Percentiles rank a stretch among this genome's conserved stretches.
phyloP scores from a whole-genome alignment of 2,113 vertebrate genomes.

The Atlantisia rogersi region DNA sequence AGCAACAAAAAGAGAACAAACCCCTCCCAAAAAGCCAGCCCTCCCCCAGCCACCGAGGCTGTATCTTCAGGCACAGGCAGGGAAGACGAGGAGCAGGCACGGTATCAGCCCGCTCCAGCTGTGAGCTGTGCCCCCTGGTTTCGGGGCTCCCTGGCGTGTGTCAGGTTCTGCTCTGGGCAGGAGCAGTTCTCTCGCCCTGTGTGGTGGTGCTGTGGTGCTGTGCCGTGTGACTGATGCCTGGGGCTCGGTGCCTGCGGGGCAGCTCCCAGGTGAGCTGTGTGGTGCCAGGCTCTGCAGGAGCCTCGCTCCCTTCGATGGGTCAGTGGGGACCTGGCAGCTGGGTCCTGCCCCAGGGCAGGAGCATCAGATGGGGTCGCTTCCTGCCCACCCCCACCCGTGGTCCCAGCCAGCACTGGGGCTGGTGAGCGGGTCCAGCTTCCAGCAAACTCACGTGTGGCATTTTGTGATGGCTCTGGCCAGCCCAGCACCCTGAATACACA shows the following conservation, averaged over 20 bases:
- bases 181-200: background rate
- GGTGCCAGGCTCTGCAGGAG: background rate
- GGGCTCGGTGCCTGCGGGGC: fast-evolving
- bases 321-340: too few species aligned
- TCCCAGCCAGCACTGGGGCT: background rate
- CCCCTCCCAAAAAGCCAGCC: background rate
- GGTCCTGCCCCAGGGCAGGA: background rate
- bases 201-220: fast-evolving
- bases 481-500: background rate
- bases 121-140: background rate
- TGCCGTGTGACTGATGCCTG: fast-evolving
- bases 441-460: fast-evolving
- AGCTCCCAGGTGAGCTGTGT: background rate
- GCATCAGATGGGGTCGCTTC: background rate
- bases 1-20: background rate
- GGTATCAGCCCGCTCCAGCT: background rate
- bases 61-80: background rate
- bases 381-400: background rate
- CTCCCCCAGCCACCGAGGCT: fast-evolving
- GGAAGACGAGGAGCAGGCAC: fast-evolving
- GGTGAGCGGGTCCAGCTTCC: too few species aligned
- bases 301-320: background rate
- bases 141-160: fast-evolving
- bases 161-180: background rate
- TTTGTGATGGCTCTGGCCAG: background rate